Percentiles rank a stretch among this genome's conserved stretches.
Conservation (phyloP, 1,140 invertebrate species). For the Drosophila erecta region DNA sequence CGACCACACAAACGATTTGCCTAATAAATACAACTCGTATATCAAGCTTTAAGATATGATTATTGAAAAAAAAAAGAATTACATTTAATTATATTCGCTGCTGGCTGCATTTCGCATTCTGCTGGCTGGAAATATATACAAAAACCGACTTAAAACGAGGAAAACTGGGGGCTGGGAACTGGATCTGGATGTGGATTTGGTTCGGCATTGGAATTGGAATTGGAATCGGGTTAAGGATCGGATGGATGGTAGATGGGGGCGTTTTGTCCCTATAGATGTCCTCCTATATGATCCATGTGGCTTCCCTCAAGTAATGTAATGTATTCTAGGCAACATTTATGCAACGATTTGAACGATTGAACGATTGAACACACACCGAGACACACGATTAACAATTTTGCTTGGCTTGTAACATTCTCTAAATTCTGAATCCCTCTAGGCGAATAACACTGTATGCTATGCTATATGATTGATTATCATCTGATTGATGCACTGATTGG, state of each 20-base stretch:
- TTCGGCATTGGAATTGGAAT: not conserved
- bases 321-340: constrained; percentile 49
- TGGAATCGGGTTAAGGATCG: constrained; percentile 1
- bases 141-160: constrained; percentile 48
- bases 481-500: constrained; percentile 33
- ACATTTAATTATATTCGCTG: constrained; percentile 28
- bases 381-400: constrained; percentile 62
- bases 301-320: constrained; percentile 34
- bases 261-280: not conserved
- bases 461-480: constrained; percentile 39
- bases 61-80: constrained; percentile 48
- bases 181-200: not conserved
- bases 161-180: constrained; percentile 13
- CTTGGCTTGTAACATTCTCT: constrained; percentile 50
- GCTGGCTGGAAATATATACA: constrained; percentile 49
- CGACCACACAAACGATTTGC: constrained; percentile 43
- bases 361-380: constrained; percentile 50
- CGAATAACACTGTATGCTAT: constrained; percentile 38
- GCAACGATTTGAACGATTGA: constrained; percentile 53
- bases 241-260: not conserved
- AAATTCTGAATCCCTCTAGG: constrained; percentile 17
- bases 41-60: constrained; percentile 21
- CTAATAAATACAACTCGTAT: constrained; percentile 56
- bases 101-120: constrained; percentile 21
- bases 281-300: constrained; percentile 10